phyloP scores from a whole-genome alignment of 2,797 vertebrate genomes.

The Prionace glauca region DNA sequence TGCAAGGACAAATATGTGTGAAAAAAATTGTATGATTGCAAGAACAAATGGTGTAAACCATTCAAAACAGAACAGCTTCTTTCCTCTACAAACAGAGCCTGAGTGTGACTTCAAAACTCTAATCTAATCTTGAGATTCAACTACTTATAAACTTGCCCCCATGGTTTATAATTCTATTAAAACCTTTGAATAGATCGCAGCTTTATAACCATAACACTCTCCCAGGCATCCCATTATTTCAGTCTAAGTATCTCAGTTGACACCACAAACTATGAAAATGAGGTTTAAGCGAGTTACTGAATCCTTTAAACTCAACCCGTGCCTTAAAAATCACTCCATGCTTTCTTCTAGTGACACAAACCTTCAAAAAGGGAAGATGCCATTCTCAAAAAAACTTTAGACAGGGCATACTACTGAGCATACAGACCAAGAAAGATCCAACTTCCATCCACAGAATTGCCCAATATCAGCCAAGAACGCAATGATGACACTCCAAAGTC shows the following conservation, averaged over 20 bases:
- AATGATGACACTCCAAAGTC: background rate
- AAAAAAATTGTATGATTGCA: background rate
- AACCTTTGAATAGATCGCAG: background rate
- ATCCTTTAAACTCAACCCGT: background rate
- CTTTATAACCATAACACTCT: background rate
- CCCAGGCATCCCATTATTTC: background rate
- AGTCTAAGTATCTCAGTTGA: background rate
- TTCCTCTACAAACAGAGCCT: background rate
- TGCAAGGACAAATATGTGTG: too few species aligned
- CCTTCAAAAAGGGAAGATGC: background rate
- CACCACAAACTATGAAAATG: background rate
- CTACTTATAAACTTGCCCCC: background rate
- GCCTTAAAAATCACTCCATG: background rate
- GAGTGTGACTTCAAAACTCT: background rate
- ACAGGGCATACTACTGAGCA: background rate
- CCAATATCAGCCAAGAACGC: background rate
- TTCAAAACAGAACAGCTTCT: background rate
- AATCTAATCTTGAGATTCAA: constrained; percentile 1
- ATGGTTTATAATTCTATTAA: background rate
- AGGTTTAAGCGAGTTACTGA: background rate
- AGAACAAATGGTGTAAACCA: background rate
- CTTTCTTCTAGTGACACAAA: background rate
- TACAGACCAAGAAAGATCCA: background rate
- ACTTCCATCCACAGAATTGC: background rate
- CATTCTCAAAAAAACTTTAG: background rate